phyloP scores from a whole-genome alignment of 2,797 vertebrate species.

The Merluccius polli region DNA sequence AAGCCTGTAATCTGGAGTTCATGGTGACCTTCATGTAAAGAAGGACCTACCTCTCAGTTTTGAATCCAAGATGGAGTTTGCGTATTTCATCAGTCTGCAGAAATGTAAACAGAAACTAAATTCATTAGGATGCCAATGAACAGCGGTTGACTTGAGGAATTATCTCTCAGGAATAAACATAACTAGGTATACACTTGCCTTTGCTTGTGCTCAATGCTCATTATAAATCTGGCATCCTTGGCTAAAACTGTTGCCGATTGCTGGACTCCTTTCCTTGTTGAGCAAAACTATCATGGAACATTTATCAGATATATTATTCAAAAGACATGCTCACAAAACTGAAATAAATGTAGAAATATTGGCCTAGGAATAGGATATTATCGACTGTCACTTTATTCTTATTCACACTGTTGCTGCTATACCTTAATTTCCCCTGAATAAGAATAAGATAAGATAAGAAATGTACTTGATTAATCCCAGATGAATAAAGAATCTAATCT shows the following conservation, averaged over 20 bases:
- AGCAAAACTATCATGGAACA: slow-evolving; percentile 84
- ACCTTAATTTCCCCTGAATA: not conserved
- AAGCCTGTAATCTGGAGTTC: too few species aligned
- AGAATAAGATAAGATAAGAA: not conserved
- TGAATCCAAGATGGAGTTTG: slow-evolving; percentile 83
- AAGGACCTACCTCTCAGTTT: slow-evolving; percentile 85
- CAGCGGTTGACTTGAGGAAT: not conserved
- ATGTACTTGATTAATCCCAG: not conserved
- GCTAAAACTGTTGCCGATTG: slow-evolving; percentile 88
- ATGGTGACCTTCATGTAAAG: not conserved
- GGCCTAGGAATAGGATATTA: too few species aligned
- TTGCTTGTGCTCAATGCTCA: slow-evolving; percentile 87
- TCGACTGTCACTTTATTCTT: too few species aligned
- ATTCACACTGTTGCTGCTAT: not conserved
- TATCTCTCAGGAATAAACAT: not conserved
- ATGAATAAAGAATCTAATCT: not conserved
- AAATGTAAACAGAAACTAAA: slow-evolving; percentile 10
- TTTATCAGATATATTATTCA: not conserved
- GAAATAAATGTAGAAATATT: too few species aligned
- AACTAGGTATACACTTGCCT: slow-evolving; percentile 63
- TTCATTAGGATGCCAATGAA: slow-evolving; percentile 1
- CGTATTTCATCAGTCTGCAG: slow-evolving; percentile 81
- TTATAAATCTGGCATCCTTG: slow-evolving; percentile 89
- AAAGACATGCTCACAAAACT: not conserved
- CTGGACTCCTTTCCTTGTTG: slow-evolving; percentile 95